Evolutionary conservation across 2,888 invertebrate species (phyloP).

Genomic region (Melanchra persicariae): DNA sequence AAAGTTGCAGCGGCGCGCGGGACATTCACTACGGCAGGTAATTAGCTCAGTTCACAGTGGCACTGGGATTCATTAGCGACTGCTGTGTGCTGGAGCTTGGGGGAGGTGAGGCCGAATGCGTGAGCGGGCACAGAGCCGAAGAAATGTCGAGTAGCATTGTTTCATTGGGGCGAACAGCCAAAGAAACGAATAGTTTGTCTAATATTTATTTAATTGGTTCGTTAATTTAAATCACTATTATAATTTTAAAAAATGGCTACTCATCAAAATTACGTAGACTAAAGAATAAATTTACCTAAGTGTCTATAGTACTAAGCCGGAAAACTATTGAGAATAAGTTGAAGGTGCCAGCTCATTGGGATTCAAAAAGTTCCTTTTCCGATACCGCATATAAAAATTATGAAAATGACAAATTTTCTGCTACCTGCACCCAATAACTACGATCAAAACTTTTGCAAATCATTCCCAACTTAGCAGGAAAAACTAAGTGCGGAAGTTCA

Average conservation of each 20-base stretch:
- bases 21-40: conserved; percentile 28
- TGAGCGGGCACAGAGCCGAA: not conserved
- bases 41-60: conserved; percentile 30
- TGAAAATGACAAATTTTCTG: not conserved
- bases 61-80: conserved; percentile 32
- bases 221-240: no score
- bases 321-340: not conserved
- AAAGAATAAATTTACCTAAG: not conserved
- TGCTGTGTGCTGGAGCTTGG: conserved; percentile 18
- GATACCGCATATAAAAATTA: not conserved
- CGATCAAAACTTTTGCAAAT: conserved; percentile 15
- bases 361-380: not conserved
- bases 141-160: no score
- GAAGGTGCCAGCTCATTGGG: not conserved
- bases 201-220: no score
- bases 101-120: not conserved
- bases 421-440: not conserved
- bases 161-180: no score
- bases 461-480: not conserved
- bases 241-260: not conserved
- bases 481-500: not conserved
- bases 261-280: no score
- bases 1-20: conserved; percentile 2
- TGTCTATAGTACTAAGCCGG: not conserved
- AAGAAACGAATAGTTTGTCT: no score